Evolutionary conservation across 2,797 vertebrate species (phyloP), one percentile per base, ranked within the genome.

Genomic region (Clarias laeviceps): DNA sequence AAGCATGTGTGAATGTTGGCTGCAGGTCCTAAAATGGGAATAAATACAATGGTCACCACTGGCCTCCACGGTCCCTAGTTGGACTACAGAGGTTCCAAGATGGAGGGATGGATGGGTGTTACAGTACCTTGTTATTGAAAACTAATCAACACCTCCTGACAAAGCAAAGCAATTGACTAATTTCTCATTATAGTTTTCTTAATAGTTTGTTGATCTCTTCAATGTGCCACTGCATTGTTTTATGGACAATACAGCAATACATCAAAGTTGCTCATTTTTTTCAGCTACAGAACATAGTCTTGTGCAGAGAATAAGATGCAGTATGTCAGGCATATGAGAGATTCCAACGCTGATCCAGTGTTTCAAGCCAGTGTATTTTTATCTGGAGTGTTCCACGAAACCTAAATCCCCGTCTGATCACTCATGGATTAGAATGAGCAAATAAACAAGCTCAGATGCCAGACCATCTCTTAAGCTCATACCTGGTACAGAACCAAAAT

Each of bases 361-460:
- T 76, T 29, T 56, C 73, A 56, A 20, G 70, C 24, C 40, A 56
- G 73, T 29, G 50, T 27, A 18, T 56, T 76, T 76, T 57, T 32
- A 29, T 76, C 50, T 32, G n/a, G 27, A 56, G 74, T 6, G 29
- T 77, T 77, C 6, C 29, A 34, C 6, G 7, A 20, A 76, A 29
- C 54, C 74, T 34, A 34, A 77, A 59, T 59, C 74, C 34, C 54
- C 34, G 9, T 77, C 74, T 77, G 18, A 59, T 59, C 54, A 34
- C 27, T 24, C 4, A 2, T 34, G 54, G 74, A 77, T 77, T 59
- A 34, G 20, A 59, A 61, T 3, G 32, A 84, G 32, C 65, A 29
- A 59, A 78, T 79, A 77, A 84, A 78, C 73, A 66, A 84, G 50
- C 54, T 40, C 50, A 29, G 50, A 40, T 20, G 32, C 32, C 62